These are phyloP conservation scores for Spheniscus humboldti DNA, from an alignment of 2,797 vertebrate genomes.

Conservation along the genomic window DNA sequence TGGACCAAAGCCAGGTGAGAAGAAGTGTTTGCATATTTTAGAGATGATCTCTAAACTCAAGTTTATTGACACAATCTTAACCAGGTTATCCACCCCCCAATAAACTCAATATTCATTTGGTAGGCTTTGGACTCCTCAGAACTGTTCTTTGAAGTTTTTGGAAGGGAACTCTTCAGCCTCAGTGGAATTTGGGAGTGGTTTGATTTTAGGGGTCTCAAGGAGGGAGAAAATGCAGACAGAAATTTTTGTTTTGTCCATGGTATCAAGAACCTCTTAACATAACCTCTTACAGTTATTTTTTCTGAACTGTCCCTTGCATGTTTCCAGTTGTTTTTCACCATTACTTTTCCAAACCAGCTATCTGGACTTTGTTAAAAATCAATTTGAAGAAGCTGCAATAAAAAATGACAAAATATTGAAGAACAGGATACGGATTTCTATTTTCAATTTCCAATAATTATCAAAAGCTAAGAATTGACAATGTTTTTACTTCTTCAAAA, in stretches of 20 bases:
- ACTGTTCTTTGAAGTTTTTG: not conserved
- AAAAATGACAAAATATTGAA: not conserved
- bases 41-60: not conserved
- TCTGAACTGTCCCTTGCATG: not conserved
- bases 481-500: not conserved
- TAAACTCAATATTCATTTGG: not conserved
- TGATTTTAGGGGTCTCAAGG: not conserved
- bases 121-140: not conserved
- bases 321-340: not conserved
- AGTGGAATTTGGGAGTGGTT: not conserved
- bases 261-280: not conserved
- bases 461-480: not conserved
- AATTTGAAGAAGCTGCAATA: not conserved
- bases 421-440: not conserved
- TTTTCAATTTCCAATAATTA: not conserved
- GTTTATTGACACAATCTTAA: not conserved
- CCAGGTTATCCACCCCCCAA: accelerated
- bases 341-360: not conserved
- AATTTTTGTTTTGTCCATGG: not conserved
- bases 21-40: not conserved
- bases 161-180: not conserved
- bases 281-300: not conserved
- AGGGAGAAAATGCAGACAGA: not conserved
- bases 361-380: not conserved
- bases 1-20: constrained; percentile 93